phyloP scores from a whole-genome alignment of 2,113 vertebrate species.

The Isurus oxyrinchus region DNA sequence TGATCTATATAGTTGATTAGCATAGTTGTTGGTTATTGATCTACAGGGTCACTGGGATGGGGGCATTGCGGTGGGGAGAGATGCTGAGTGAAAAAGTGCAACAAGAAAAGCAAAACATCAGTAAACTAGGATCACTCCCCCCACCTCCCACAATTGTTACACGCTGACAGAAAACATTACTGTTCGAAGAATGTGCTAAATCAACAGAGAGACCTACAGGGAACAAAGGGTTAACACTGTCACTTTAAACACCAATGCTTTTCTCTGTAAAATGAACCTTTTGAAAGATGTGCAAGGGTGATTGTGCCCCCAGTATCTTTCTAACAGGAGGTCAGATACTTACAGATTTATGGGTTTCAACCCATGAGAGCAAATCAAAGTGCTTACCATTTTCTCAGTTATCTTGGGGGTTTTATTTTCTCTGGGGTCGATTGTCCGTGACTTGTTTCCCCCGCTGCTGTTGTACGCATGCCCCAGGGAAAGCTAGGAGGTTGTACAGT shows the following conservation, averaged over 20 bases:
- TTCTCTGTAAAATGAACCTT: neutral
- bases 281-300: neutral
- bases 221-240: neutral
- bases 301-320: neutral
- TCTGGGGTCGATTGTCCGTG: constrained; percentile 42
- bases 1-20: neutral
- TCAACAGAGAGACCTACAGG: neutral
- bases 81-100: neutral
- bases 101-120: too few species aligned
- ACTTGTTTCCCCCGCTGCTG: constrained; percentile 23
- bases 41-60: neutral
- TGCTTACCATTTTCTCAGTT: constrained; percentile 45
- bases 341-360: neutral
- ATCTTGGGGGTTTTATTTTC: constrained; percentile 50
- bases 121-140: neutral
- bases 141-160: neutral
- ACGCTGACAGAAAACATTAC: neutral
- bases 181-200: neutral
- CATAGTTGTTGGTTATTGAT: neutral
- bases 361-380: constrained; percentile 39
- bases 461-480: constrained; percentile 76
- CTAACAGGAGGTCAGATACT: neutral
- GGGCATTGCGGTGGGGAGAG: too few species aligned
- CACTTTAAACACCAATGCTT: neutral
- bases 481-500: constrained; percentile 99